A percentile compares a stretch with the other conserved stretches of the same genome.
phyloP scores from a whole-genome alignment of 2,888 invertebrate genomes.

The Cabera pusaria region DNA sequence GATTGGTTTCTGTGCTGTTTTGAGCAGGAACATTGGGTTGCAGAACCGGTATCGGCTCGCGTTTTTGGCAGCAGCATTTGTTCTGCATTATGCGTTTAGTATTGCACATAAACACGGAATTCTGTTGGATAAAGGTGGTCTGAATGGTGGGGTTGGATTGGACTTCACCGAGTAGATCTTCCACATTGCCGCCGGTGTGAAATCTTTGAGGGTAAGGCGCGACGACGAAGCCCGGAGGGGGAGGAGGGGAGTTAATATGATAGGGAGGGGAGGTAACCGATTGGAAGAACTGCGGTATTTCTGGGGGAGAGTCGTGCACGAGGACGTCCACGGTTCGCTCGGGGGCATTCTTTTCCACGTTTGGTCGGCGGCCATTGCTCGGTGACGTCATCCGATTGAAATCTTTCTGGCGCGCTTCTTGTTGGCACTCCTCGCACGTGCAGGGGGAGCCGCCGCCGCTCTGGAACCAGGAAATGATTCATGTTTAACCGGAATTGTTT shows the following conservation, averaged over 20 bases:
- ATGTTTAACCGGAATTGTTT: slow-evolving; percentile 3
- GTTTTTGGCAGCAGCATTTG: slow-evolving; percentile 69
- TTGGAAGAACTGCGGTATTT: slow-evolving; percentile 71
- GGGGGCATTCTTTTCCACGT: slow-evolving; percentile 51
- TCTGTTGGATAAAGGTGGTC: slow-evolving; percentile 74
- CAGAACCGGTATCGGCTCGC: slow-evolving; percentile 40
- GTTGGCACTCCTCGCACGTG: slow-evolving; percentile 72
- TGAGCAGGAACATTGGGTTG: slow-evolving; percentile 7
- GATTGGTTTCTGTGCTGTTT: slow-evolving; percentile 35
- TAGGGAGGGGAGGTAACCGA: slow-evolving; percentile 69
- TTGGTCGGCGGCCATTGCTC: slow-evolving; percentile 41
- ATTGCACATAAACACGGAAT: slow-evolving; percentile 79
- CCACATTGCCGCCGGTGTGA: slow-evolving; percentile 86
- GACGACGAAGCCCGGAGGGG: slow-evolving; percentile 66
- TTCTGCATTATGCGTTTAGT: slow-evolving; percentile 68
- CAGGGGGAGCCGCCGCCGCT: slow-evolving; percentile 73
- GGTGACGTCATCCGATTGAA: slow-evolving; percentile 33
- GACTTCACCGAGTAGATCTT: slow-evolving; percentile 87
- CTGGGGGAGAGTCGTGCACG: slow-evolving; percentile 70
- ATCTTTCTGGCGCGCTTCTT: slow-evolving; percentile 38
- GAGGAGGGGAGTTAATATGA: slow-evolving; percentile 52
- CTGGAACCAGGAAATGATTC: slow-evolving; percentile 50
- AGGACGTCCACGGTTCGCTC: slow-evolving; percentile 72
- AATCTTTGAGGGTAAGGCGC: slow-evolving; percentile 70
- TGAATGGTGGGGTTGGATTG: slow-evolving; percentile 77